Evolutionary conservation across 92 coral and sea anemone genomes (phyloP).

Genomic region (Montipora capitata): DNA sequence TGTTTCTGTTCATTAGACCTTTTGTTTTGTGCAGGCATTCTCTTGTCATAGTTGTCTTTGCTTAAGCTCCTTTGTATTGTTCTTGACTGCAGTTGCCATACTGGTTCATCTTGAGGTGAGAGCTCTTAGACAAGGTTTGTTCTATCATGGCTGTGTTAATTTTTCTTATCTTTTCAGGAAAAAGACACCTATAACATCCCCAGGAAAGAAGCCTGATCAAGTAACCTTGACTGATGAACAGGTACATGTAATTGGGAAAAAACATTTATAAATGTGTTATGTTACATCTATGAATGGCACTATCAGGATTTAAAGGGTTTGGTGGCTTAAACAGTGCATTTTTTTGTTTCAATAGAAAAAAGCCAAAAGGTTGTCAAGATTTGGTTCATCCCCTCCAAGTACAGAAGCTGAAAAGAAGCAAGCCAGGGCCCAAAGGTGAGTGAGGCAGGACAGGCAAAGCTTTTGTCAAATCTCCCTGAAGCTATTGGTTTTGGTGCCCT

Average conservation of each 20-base stretch:
- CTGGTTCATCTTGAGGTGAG: too few relatives aligned
- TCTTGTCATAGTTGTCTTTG: too few relatives aligned
- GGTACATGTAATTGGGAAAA: slow-evolving; percentile 4
- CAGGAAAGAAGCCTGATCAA: slow-evolving; percentile 20
- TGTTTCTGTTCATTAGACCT: too few relatives aligned
- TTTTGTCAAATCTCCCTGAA: too few relatives aligned
- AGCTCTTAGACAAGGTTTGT: too few relatives aligned
- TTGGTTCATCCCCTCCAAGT: slow-evolving; percentile 71
- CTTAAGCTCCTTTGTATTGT: too few relatives aligned
- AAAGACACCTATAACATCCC: slow-evolving; percentile 36
- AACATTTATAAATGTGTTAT: too few relatives aligned
- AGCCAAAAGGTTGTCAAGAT: slow-evolving; percentile 82
- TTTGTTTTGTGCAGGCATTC: too few relatives aligned
- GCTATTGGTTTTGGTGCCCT: too few relatives aligned
- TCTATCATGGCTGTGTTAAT: background rate
- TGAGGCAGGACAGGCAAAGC: too few relatives aligned
- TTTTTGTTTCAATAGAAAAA: slow-evolving; percentile 67
- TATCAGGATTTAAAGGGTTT: too few relatives aligned
- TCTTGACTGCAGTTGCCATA: background rate
- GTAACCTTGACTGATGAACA: slow-evolving; percentile 56
- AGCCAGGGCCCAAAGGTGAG: slow-evolving; percentile 94
- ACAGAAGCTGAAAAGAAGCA: slow-evolving; percentile 82
- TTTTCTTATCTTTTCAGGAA: slow-evolving; percentile 20
- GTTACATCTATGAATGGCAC: too few relatives aligned
- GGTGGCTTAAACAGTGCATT: background rate